Evolutionary conservation across 2,113 vertebrate species (phyloP).

Genomic region (Alouatta palliata): DNA sequence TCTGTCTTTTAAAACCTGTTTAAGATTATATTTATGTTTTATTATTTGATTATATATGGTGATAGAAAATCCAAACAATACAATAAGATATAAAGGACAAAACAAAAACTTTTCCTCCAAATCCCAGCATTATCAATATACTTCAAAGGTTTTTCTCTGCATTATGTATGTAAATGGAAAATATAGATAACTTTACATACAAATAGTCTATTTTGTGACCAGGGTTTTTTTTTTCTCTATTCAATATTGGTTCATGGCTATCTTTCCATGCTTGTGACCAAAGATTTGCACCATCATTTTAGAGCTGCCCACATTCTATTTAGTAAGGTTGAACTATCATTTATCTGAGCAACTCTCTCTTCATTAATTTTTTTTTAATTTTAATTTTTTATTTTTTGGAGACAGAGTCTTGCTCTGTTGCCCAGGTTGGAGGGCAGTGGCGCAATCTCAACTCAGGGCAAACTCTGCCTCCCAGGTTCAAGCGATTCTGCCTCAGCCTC

Average conservation of each 20-base stretch:
- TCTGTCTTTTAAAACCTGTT: not conserved
- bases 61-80: conserved; percentile 25
- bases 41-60: not conserved
- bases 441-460: too few species aligned
- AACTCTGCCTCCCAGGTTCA: too few species aligned
- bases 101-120: not conserved
- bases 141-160: not conserved
- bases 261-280: not conserved
- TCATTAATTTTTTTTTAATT: too few species aligned
- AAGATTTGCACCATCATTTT: not conserved
- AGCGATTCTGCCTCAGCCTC: too few species aligned
- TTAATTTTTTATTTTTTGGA: too few species aligned
- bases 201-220: not conserved
- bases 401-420: too few species aligned
- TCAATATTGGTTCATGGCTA: not conserved
- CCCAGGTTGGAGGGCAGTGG: too few species aligned
- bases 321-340: not conserved
- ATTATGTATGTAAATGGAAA: not conserved
- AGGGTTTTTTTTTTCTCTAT: not conserved
- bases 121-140: not conserved
- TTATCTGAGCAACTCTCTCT: not conserved
- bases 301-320: not conserved
- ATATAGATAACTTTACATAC: not conserved
- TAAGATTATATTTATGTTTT: not conserved
- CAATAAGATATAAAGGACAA: not conserved